phyloP scores from a whole-genome alignment of 2,113 vertebrate genomes.

The Halcyon malimbica region DNA sequence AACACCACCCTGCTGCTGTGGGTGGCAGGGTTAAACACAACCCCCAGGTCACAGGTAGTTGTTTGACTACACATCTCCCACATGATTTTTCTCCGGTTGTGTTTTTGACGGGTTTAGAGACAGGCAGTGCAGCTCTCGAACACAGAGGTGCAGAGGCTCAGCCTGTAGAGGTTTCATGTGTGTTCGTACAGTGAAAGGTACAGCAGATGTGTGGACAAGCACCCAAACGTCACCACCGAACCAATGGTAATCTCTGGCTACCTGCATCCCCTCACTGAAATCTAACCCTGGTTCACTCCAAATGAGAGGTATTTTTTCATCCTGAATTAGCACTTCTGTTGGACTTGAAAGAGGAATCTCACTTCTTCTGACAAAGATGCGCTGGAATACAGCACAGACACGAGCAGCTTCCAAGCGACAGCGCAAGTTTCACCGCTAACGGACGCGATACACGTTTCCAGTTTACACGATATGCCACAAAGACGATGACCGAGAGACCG shows the following conservation, averaged over 20 bases:
- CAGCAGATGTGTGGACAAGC: neutral
- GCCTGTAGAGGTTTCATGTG: fast-evolving
- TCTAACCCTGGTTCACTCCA: neutral
- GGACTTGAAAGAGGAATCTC: neutral
- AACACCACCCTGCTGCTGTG: neutral
- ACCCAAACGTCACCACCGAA: too few relatives aligned
- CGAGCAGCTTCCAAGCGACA: fast-evolving
- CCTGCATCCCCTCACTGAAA: neutral
- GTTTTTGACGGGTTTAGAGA: neutral
- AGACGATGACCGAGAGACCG: neutral
- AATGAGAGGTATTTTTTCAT: neutral
- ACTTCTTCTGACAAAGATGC: neutral
- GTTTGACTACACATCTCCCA: neutral
- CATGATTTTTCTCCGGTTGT: too few relatives aligned
- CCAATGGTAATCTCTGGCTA: fast-evolving
- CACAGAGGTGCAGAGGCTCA: neutral
- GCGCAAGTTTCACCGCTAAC: neutral
- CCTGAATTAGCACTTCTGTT: neutral
- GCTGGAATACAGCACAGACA: neutral
- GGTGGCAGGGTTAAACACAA: neutral
- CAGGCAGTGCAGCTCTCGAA: neutral
- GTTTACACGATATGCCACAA: fast-evolving
- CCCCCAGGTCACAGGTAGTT: neutral
- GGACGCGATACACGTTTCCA: fast-evolving
- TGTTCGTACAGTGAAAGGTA: too few relatives aligned